These are phyloP conservation scores for Dione vanillae DNA, from an alignment of 2,888 invertebrate genomes.

Conservation along the genomic window DNA sequence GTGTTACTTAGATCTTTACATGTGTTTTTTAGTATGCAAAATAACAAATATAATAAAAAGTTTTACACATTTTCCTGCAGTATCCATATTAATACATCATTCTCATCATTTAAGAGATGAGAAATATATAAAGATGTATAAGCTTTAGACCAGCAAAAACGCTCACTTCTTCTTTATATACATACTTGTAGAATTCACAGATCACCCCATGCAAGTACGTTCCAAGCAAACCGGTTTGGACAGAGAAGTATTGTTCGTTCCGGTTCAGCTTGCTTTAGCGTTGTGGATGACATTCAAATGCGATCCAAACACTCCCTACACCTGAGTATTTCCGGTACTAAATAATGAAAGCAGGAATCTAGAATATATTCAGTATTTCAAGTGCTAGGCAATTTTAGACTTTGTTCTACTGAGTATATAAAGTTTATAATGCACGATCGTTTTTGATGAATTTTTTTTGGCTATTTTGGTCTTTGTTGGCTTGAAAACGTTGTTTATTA, in stretches of 20 bases:
- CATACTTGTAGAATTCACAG: slow-evolving; percentile 14
- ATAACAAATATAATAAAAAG: no score
- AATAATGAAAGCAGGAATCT: slow-evolving; percentile 4
- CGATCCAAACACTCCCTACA: slow-evolving; percentile 21
- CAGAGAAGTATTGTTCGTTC: slow-evolving; percentile 26
- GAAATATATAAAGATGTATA: neutral
- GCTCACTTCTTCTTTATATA: neutral
- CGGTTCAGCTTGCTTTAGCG: slow-evolving; percentile 15
- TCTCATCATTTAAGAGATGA: no score
- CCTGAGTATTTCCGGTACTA: slow-evolving; percentile 20
- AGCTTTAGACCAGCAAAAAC: neutral
- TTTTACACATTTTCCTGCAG: no score
- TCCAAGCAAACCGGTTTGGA: slow-evolving; percentile 24
- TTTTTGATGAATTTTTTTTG: neutral
- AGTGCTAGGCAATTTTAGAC: neutral
- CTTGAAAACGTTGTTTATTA: neutral
- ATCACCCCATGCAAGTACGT: slow-evolving; percentile 11
- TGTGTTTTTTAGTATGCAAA: no score
- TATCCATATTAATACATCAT: no score
- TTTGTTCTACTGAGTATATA: neutral
- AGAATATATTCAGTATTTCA: neutral
- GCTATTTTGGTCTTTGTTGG: neutral
- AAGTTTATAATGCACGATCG: neutral
- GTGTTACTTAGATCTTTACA: neutral
- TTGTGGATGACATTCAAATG: slow-evolving; percentile 27